Evolutionary conservation across 2,113 vertebrate species (phyloP), one percentile per base, ranked within the genome.

Genomic region (Chiloscyllium plagiosum): DNA sequence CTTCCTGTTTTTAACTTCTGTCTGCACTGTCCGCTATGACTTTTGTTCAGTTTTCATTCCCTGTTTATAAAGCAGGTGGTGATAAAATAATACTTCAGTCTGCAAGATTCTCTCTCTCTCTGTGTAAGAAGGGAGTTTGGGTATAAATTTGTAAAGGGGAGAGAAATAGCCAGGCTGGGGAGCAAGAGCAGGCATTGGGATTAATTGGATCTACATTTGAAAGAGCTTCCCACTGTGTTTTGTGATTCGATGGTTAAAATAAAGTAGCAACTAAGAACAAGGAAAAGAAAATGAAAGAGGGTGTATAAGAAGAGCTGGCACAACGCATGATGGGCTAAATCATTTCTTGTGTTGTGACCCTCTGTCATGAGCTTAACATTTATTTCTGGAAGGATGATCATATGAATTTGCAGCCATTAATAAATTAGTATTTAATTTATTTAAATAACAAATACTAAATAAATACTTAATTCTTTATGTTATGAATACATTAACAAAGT

Each of bases 211-310:
- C 8, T 1, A 61, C 12, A 7, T 61, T 61, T 61, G 56, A 12
- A 61, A 61, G 56, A 76, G 26, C 72, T 76, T 80, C n/a, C 78
- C 13, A 0, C 1, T 37, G n/a, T 37, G 26, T 33, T 80, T 12
- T 20, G 20, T 42, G 3, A 50, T 86, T 86, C 42, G 6, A 26
- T 50, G 83, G 17, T 61, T 61, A 50, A 47, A 86, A 42, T 80
- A 86, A 50, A 47, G 83, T 24, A 26, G 19, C 1, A 24, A 3
- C 13, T 56, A 33, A 89, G 52, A 80, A 19, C 78, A 96, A 70
- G 96, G 96, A 96, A 96, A 0, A 96, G 97, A 96, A 56, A 24
- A 95, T 42, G 42, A 33, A 65, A 22, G 52, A n/a, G 69, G 24
- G 37, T 95, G n/a, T 37, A 80, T 19, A n/a, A 80, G 78, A 37